These are phyloP conservation scores for Drosophila multiciliata DNA, from an alignment of 2,888 invertebrate genomes.

Conservation along the genomic window DNA sequence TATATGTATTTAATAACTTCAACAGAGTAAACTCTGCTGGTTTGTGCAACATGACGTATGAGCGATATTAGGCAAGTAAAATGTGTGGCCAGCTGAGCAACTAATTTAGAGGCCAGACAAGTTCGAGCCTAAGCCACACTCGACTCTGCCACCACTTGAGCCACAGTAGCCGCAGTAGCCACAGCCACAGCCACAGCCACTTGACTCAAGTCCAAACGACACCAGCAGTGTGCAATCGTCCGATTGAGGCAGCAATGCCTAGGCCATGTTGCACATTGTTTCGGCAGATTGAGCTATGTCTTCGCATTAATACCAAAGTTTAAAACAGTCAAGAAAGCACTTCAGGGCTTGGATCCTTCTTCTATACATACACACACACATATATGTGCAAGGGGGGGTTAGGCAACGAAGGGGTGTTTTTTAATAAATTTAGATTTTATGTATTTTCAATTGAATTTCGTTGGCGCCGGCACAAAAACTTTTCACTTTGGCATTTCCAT, in stretches of 20 bases:
- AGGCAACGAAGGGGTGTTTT: constrained; percentile 24
- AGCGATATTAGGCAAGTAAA: constrained; percentile 39
- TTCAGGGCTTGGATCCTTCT: constrained; percentile 8
- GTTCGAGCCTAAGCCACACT: constrained; percentile 9
- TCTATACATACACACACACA: neutral
- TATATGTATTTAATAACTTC: constrained; percentile 7
- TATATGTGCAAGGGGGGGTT: neutral
- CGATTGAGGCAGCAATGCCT: constrained; percentile 41
- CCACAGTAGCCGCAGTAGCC: constrained; percentile 26
- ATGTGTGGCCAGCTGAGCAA: constrained; percentile 27
- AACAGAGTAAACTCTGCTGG: neutral
- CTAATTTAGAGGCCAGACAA: constrained; percentile 45
- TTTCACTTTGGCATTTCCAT: constrained; percentile 78
- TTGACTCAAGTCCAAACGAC: constrained; percentile 39
- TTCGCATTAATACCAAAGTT: constrained; percentile 58
- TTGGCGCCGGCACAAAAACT: constrained; percentile 57
- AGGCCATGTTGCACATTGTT: constrained; percentile 56
- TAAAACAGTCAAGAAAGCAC: constrained; percentile 43
- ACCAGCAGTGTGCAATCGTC: constrained; percentile 30
- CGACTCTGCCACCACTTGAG: constrained; percentile 17
- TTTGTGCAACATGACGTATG: constrained; percentile 26
- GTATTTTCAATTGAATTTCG: constrained; percentile 77
- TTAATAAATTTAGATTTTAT: constrained; percentile 77
- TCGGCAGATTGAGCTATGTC: constrained; percentile 42
- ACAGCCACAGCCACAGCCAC: constrained; percentile 37